Evolutionary conservation across 2,113 vertebrate species (phyloP), one percentile per base, ranked within the genome.

Genomic region (Sinocyclocheilus rhinocerous): DNA sequence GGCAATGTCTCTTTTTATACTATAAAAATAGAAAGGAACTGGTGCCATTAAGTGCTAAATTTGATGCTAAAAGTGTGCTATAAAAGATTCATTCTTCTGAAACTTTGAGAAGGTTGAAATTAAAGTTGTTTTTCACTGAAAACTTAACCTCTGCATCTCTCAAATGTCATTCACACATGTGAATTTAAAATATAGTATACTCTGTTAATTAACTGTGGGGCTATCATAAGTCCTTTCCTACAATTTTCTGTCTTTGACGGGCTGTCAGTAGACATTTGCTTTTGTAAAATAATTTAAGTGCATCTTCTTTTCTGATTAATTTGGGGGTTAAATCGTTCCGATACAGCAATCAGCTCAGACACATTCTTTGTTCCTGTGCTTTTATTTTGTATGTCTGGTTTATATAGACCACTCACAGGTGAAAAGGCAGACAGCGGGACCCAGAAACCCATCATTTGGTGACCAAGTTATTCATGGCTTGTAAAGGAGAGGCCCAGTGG

Each of bases 381-480:
- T 86, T 80, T 86, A 73, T 77, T 59, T 81, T 48, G 24, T 42
- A n/a, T 45, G 70, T 81, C 22, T 78, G 81, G 57, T 75, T 55
- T 79, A 10, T 83, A 59, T 73, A 75, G 57, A 81, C 26, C 76
- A 45, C 75, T 89, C 79, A 63, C 73, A 87, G 83, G 80, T 87
- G 85, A 87, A 73, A 88, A 84, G 86, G 39, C 80, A 85, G 85
- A 70, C 85, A 85, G 70, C 79, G 33, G 83, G 78, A 59, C 76
- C 61, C 80, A n/a, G 22, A 80, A 80, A 73, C 63, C 73, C 57
- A 39, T 84, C 33, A 79, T 90, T 89, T 87, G 81, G 63, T 85
- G 86, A 85, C 55, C 84, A 69, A 61, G 80, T 89, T 90, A 87
- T 90, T 89, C 85, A 84, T 87, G 84, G 72, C 79, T 82, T 76